Evolutionary conservation across 1,140 invertebrate species (phyloP).

Genomic region (Homalodisca vitripennis): DNA sequence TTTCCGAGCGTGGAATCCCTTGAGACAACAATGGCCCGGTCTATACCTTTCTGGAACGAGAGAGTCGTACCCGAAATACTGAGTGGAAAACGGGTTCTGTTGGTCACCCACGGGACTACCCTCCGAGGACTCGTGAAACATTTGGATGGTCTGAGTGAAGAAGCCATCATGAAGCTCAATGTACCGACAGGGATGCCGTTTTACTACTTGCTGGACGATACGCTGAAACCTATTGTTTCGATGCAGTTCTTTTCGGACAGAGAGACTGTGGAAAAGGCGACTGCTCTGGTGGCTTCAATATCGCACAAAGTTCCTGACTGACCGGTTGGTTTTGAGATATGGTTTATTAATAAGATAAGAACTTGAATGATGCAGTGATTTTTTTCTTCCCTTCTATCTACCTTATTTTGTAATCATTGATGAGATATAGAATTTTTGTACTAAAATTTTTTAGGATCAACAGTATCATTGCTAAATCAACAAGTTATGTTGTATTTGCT

Average conservation of each 20-base stretch:
- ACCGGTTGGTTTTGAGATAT: too few relatives aligned
- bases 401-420: too few relatives aligned
- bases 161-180: conserved; percentile 65
- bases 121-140: conserved; percentile 68
- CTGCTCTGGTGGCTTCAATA: conserved; percentile 45
- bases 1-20: conserved; percentile 68
- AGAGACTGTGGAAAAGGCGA: conserved; percentile 62
- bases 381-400: too few relatives aligned
- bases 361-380: too few relatives aligned
- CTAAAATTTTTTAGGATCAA: too few relatives aligned
- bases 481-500: too few relatives aligned
- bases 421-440: too few relatives aligned
- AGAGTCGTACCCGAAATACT: conserved; percentile 62
- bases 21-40: conserved; percentile 60
- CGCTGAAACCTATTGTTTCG: conserved; percentile 56
- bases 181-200: conserved; percentile 74
- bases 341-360: too few relatives aligned
- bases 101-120: conserved; percentile 71
- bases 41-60: conserved; percentile 66
- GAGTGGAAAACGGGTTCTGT: conserved; percentile 58
- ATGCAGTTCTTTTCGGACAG: conserved; percentile 64
- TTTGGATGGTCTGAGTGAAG: conserved; percentile 54
- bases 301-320: neutral
- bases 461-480: too few relatives aligned
- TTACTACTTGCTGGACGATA: conserved; percentile 62